Base-by-base conservation (phyloP, 2,888 invertebrate genomes). In the Plusia festucae region DNA sequence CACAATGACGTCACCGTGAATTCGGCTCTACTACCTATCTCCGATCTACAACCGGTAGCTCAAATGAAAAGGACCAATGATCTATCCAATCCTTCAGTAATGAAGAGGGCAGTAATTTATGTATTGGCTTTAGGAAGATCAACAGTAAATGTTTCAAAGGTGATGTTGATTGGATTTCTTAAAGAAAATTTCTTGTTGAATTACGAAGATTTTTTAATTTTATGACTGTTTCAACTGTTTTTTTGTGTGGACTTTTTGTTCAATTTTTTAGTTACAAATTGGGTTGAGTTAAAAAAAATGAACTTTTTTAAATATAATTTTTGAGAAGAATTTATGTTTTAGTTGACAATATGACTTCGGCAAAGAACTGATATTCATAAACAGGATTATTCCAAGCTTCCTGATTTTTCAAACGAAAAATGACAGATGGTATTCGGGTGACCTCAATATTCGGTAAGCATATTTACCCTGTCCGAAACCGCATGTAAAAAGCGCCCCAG, bases 371-470 rank as follows among this genome's bases (percentile, higher is more conserved):
- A 52, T 52, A 54, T 49, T 11, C 0, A 60, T 8, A 44, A 53
- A 63, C 59, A 67, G 18, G 46, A 54, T 68, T 60, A 55, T 32
- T 52, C 15, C 15, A 60, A 51, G 53, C 60, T 51, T 30, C 57
- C 57, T 52, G 52, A 60, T 72, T 65, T 74, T 60, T 53, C 20
- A 53, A 70, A 76, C 76, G 7, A 60, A 76, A 70, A 65, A 40
- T 40, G 65, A 53, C 72, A 73, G 60, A 65, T 76, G 76, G 76
- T 49, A 61, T 59, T 55, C 60, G 66, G 20, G 18, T 73, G 71
- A 60, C 52, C 72, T 53, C 72, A 53, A 66, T 13, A 67, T 67
- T 62, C 52, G 53, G 51, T 46, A 66, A 66, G 46, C 73, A 71
- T 76, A 71, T 67, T 76, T 71, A 66, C 53, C 20, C 52, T 24